Evolutionary conservation across 2,113 vertebrate genomes (phyloP), one percentile per base, ranked within the genome.

Genomic region (Rhinopomastus cyanomelas): DNA sequence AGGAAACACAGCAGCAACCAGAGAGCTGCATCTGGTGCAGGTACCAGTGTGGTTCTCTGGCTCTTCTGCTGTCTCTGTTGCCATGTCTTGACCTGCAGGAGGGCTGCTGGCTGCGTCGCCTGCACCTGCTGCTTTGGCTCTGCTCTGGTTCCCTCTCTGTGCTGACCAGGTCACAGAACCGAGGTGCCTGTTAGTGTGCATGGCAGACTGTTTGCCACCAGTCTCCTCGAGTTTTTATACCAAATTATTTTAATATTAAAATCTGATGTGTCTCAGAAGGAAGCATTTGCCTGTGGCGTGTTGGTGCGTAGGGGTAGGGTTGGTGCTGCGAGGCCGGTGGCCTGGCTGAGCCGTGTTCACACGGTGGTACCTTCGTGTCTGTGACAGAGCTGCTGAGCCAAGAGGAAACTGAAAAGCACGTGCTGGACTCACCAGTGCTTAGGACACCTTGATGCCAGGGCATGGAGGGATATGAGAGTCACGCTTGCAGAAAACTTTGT

Each of bases 211-310:
- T 36, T 81, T 74, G n/a, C 78, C 11, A 2, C 84, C 81, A 81
- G 67, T 56, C 27, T 90, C 59, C 51, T 8, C 5, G 81, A 84
- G 56, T 95, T 96, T 96, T 96, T 95, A 89, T 95, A 96, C 16
- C 20, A 49, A 88, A 48, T 84, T 95, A 94, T 96, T 96, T 96
- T 96, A 78, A 86, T 96, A 96, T 95, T 96, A 95, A 95, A 96
- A 78, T 66, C 37, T 73, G 1, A n/a, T 48, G 13, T 55, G 32
- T 73, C 64, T 90, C 6, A 15, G 69, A 88, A 68, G 1, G 10
- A 72, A 74, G 19, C 0, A 1, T 72, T 83, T 95, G 82, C 77
- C 67, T 81, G 83, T 76, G 64, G 68, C 53, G 3, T 67, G 23
- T 73, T 34, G 51, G 66, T 29, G 25, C 11, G 1, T 8, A 1